phyloP scores from a whole-genome alignment of 2,888 invertebrate genomes.

The Leptura quadrifasciata region DNA sequence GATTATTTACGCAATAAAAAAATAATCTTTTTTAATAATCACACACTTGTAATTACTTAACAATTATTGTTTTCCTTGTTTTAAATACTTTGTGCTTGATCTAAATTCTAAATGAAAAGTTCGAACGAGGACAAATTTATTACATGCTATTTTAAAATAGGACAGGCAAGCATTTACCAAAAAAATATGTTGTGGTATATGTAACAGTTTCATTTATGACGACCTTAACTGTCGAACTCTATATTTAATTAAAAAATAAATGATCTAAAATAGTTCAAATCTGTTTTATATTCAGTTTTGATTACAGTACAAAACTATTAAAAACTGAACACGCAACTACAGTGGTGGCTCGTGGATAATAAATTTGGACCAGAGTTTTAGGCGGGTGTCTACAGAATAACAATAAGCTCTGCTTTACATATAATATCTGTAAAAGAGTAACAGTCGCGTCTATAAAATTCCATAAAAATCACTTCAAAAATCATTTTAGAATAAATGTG shows the following conservation, averaged over 20 bases:
- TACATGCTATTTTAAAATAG: not conserved
- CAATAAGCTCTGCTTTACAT: no score
- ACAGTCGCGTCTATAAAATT: no score
- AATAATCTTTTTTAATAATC: not conserved
- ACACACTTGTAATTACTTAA: not conserved
- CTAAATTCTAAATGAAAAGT: slow-evolving; percentile 7
- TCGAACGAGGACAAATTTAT: not conserved
- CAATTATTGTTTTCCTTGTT: not conserved
- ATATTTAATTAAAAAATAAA: not conserved
- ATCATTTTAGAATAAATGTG: no score
- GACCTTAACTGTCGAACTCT: not conserved
- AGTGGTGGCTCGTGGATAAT: not conserved
- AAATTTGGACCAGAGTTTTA: no score
- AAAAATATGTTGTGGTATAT: not conserved
- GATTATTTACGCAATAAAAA: not conserved
- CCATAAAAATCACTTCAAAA: no score
- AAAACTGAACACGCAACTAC: not conserved
- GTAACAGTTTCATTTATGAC: not conserved
- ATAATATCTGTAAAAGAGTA: no score
- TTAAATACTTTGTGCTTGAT: slow-evolving; percentile 1
- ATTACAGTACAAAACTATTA: not conserved
- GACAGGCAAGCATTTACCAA: not conserved
- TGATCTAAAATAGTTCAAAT: not conserved
- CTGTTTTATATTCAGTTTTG: not conserved
- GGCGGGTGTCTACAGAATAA: no score